A percentile compares a stretch with the other conserved stretches of the same genome.
Evolutionary conservation across 2,797 vertebrate species (phyloP).

Genomic region (Mareca strepera): DNA sequence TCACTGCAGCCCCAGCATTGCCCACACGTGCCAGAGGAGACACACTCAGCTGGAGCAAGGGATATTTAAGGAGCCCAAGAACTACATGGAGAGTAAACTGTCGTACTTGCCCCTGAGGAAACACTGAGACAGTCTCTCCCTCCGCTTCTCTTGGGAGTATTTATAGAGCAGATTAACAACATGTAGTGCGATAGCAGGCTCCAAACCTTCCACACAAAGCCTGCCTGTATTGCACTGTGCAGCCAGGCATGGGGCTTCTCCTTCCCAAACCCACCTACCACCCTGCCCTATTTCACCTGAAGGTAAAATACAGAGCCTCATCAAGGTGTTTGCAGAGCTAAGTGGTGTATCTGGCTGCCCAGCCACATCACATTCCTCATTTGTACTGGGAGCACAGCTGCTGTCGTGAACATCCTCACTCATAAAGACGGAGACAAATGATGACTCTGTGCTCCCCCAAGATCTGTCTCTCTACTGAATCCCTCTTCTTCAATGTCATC

Average conservation of each 20-base stretch:
- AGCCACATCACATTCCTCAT: background rate
- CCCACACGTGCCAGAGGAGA: fast-evolving
- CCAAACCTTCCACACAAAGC: background rate
- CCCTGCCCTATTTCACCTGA: background rate
- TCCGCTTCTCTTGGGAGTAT: background rate
- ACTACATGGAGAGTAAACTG: background rate
- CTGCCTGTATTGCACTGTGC: fast-evolving
- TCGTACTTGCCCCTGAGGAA: background rate
- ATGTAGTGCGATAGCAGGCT: fast-evolving
- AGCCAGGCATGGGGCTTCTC: fast-evolving
- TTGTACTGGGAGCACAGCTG: background rate
- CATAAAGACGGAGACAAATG: background rate
- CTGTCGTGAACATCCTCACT: background rate
- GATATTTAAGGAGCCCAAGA: background rate
- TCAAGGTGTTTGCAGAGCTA: background rate
- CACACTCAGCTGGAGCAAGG: background rate
- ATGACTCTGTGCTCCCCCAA: too few species aligned
- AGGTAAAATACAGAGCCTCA: background rate
- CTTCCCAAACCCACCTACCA: background rate
- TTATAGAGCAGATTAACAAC: background rate
- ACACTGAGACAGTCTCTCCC: background rate
- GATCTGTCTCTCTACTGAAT: background rate
- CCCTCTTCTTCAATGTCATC: background rate
- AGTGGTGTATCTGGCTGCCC: background rate
- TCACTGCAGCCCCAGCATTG: background rate